These are phyloP conservation scores for Symphodus melops DNA, from an alignment of 2,113 vertebrate genomes.

Conservation along the genomic window DNA sequence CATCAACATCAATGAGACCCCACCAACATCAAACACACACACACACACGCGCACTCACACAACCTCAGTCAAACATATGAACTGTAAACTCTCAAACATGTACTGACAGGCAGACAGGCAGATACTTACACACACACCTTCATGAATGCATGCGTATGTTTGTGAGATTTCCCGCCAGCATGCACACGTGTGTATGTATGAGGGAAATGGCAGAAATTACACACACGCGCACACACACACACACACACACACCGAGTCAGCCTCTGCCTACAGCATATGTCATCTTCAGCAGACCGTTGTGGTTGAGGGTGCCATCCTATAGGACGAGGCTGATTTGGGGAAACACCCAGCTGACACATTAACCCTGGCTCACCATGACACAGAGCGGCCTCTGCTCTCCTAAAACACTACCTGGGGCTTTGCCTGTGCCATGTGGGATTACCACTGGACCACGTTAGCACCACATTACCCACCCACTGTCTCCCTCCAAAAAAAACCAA, in stretches of 20 bases:
- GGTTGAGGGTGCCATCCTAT: constrained; percentile 71
- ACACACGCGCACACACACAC: constrained; percentile 38
- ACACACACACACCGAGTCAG: constrained; percentile 45
- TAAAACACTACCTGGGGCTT: constrained; percentile 79
- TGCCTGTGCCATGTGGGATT: constrained; percentile 77
- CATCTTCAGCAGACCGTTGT: constrained; percentile 67
- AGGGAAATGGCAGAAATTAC: constrained; percentile 60
- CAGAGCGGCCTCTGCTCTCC: constrained; percentile 61
- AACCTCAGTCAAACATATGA: constrained; percentile 39
- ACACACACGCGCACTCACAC: constrained; percentile 30
- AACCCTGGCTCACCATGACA: constrained; percentile 63
- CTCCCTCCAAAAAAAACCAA: constrained; percentile 59
- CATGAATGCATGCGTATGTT: constrained; percentile 47
- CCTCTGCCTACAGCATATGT: constrained; percentile 74
- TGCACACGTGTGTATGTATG: constrained; percentile 10
- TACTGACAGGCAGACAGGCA: constrained; percentile 52
- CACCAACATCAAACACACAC: constrained; percentile 41
- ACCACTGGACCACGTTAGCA: constrained; percentile 70
- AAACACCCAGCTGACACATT: constrained; percentile 79
- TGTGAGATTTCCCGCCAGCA: constrained; percentile 14
- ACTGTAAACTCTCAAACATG: constrained; percentile 44
- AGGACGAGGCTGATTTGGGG: constrained; percentile 68
- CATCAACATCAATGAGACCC: constrained; percentile 71
- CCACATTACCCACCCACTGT: constrained; percentile 62
- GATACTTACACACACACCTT: constrained; percentile 50